Evolutionary conservation across 2,797 vertebrate species (phyloP).

Genomic region (Thalassophryne amazonica): DNA sequence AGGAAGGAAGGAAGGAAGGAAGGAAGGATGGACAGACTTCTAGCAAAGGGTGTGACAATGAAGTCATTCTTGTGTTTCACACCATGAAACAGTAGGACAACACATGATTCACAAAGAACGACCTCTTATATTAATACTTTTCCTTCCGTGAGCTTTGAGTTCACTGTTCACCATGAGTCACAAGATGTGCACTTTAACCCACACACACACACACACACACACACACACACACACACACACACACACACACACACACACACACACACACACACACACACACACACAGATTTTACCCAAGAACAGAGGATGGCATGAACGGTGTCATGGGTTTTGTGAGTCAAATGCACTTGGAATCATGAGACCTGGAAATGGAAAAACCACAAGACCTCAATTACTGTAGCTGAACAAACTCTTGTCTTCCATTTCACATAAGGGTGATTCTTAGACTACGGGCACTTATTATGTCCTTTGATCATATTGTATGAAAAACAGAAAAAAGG

Average conservation of each 20-base stretch:
- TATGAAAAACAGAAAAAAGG: no score
- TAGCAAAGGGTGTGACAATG: no score
- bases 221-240: background rate
- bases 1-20: no score
- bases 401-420: conserved; percentile 38
- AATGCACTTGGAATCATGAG: conserved; percentile 58
- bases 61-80: no score
- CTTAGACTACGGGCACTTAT: no score
- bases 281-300: conserved; percentile 8
- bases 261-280: background rate
- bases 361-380: conserved; percentile 54
- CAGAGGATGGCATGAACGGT: background rate
- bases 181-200: conserved; percentile 26
- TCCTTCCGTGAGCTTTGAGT: conserved; percentile 10
- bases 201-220: conserved; percentile 3
- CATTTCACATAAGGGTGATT: background rate
- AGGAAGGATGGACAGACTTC: no score
- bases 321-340: conserved; percentile 60
- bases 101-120: background rate
- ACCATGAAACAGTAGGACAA: background rate
- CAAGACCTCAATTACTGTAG: conserved; percentile 72
- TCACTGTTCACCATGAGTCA: conserved; percentile 22
- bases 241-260: conserved; percentile 2
- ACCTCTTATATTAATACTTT: background rate
- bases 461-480: no score